Evolutionary conservation across 2,797 vertebrate genomes (phyloP), one percentile per base, ranked within the genome.

Genomic region (Sebastes diploproa): DNA sequence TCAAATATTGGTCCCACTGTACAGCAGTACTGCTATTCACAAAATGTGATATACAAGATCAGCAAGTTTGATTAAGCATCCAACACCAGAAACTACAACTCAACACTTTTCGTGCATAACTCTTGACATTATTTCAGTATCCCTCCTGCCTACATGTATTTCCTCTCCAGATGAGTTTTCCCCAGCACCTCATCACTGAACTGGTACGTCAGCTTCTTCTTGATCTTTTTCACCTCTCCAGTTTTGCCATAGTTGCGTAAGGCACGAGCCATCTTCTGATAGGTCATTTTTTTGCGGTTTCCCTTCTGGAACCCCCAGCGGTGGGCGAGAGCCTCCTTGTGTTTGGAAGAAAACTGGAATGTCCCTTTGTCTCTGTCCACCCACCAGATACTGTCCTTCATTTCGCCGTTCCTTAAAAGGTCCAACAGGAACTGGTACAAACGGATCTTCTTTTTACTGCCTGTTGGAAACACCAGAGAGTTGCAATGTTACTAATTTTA

Each of bases 311-410:
- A 94, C 76, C 98, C 98, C 98, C 98, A 99, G 89, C 98, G 98
- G 80, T 99, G 95, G 0, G 98, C 98, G 29, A 99, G 86, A 4
- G 95, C 97, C 89, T 99, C 98, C 95, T 99, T 99, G 96, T 99
- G 98, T 94, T 99, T 99, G 87, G 98, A 99, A 10, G 98, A 99
- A 95, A 99, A 99, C 95, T 99, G 98, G 94, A 99, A 99, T 79
- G 97, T 97, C 84, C 98, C 98, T 85, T 99, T 99, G 90, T 99
- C 98, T 93, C 97, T 97, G 95, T 99, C 98, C 89, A 99, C 97
- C 98, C 98, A 99, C 98, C 98, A 99, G 95, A 99, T 98, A 96
- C 98, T 98, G 88, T 99, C 98, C 92, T 99, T 99, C 98, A 99
- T 99, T 86, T 99, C 98, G 52, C 98, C 98, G 0, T 95, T 98